phyloP scores from a whole-genome alignment of 2,113 vertebrate genomes.

The Pomatostomus ruficeps region DNA sequence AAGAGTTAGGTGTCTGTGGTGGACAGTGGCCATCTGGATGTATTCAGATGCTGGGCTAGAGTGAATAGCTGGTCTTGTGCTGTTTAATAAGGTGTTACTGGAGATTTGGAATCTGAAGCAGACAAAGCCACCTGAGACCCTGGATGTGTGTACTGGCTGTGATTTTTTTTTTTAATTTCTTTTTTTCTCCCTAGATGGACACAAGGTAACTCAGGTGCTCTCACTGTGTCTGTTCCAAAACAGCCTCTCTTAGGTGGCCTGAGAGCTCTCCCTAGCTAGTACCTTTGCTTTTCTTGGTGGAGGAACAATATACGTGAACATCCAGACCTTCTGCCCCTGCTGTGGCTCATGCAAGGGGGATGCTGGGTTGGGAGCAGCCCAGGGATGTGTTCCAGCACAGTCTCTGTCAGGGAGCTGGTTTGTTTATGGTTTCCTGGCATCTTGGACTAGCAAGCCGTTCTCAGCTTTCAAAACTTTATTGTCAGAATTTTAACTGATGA shows the following conservation, averaged over 20 bases:
- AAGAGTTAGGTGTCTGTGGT: background rate
- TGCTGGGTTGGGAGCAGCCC: background rate
- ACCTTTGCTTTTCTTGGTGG: background rate
- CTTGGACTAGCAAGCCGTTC: background rate
- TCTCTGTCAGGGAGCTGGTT: background rate
- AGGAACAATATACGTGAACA: accelerated
- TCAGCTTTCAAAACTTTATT: background rate
- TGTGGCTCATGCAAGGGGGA: background rate
- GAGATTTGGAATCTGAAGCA: background rate
- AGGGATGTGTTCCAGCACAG: background rate
- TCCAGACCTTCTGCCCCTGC: background rate
- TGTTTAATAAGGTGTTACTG: background rate
- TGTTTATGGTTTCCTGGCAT: background rate
- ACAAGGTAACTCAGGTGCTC: background rate
- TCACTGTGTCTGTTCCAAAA: background rate
- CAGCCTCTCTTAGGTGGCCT: background rate
- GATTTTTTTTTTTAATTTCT: background rate
- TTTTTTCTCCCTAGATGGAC: background rate
- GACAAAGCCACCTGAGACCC: background rate
- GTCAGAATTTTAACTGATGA: background rate
- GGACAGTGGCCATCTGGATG: background rate
- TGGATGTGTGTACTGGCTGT: background rate
- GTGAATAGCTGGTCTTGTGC: background rate
- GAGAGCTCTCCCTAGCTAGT: background rate
- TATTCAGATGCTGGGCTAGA: background rate